Conservation (phyloP, 2,797 vertebrate genomes). For the Gadopsis marmoratus region DNA sequence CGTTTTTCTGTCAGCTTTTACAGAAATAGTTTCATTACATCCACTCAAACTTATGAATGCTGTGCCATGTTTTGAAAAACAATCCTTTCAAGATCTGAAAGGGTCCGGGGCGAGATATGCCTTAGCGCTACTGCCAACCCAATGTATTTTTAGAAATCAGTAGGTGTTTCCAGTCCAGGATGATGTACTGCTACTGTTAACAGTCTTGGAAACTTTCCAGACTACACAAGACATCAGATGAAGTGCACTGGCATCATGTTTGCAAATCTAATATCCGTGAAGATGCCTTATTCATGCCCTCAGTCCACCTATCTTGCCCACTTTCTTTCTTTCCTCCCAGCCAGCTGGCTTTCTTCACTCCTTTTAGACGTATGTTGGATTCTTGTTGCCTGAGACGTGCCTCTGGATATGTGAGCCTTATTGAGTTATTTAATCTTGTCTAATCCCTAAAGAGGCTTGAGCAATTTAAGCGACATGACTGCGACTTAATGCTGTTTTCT, state of each 20-base stretch:
- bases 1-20: constrained; percentile 14
- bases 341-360: constrained; percentile 44
- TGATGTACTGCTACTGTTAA: constrained; percentile 55
- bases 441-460: constrained; percentile 72
- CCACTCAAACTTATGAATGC: constrained; percentile 35
- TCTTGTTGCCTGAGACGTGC: constrained; percentile 48
- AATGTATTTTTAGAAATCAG: constrained; percentile 74
- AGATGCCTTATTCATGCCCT: constrained; percentile 49
- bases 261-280: constrained; percentile 57
- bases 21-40: constrained; percentile 38
- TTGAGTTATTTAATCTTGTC: constrained; percentile 66
- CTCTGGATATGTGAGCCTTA: constrained; percentile 51
- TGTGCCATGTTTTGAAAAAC: constrained; percentile 47
- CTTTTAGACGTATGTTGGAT: constrained; percentile 44
- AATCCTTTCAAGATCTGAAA: constrained; percentile 46
- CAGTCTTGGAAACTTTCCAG: constrained; percentile 65
- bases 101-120: constrained; percentile 52
- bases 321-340: constrained; percentile 29
- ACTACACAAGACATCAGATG: constrained; percentile 51
- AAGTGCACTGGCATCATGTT: constrained; percentile 49
- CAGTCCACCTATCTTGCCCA: constrained; percentile 31
- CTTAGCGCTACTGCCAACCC: constrained; percentile 51
- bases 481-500: constrained; percentile 51
- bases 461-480: constrained; percentile 58
- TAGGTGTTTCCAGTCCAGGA: constrained; percentile 67